phyloP scores from a whole-genome alignment of 2,113 vertebrate genomes.

The Hippoglossus stenolepis region DNA sequence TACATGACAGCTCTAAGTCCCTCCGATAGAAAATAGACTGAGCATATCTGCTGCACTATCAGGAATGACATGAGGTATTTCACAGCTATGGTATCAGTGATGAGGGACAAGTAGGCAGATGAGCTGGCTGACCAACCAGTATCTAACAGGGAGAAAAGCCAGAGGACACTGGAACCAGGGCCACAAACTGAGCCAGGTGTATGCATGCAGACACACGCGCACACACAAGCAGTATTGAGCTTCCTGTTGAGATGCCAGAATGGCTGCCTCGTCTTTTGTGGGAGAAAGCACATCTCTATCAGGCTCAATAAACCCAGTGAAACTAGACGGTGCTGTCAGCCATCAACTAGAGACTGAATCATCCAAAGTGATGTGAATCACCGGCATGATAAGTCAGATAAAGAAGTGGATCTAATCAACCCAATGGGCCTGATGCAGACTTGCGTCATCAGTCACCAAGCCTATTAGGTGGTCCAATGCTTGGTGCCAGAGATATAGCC shows the following conservation, averaged over 20 bases:
- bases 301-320: constrained; percentile 42
- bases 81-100: constrained; percentile 26
- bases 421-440: constrained; percentile 52
- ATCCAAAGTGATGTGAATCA: constrained; percentile 67
- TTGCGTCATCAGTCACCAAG: constrained; percentile 49
- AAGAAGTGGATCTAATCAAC: constrained; percentile 58
- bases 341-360: constrained; percentile 60
- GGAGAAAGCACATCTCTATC: constrained; percentile 43
- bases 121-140: constrained; percentile 13
- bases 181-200: constrained; percentile 10
- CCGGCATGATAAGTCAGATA: constrained; percentile 38
- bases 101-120: constrained; percentile 35
- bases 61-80: constrained; percentile 32
- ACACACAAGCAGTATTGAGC: not conserved
- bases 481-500: constrained; percentile 35
- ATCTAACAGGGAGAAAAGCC: constrained; percentile 5
- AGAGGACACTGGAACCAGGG: constrained; percentile 1
- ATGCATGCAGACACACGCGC: not conserved
- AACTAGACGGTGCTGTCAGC: constrained; percentile 49
- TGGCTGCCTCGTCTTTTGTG: constrained; percentile 36
- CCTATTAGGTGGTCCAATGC: constrained; percentile 54
- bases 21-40: constrained; percentile 34
- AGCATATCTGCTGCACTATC: constrained; percentile 32
- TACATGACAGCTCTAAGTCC: constrained; percentile 27
- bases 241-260: constrained; percentile 28